phyloP scores from a whole-genome alignment of 2,113 vertebrate genomes.

The Progne subis region DNA sequence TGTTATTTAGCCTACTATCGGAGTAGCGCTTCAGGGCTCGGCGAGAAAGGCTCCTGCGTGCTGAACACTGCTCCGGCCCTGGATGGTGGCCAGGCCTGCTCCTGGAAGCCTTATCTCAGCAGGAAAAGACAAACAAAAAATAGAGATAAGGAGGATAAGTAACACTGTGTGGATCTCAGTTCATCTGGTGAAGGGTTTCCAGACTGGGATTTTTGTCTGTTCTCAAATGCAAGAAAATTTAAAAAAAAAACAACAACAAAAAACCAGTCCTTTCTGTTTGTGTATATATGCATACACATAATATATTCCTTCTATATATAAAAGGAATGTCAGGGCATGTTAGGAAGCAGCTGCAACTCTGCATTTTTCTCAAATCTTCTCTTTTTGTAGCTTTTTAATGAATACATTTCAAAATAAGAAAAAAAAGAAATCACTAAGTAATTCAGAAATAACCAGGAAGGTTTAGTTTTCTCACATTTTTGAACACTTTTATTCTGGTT shows the following conservation, averaged over 20 bases:
- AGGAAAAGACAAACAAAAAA: not conserved
- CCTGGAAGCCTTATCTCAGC: not conserved
- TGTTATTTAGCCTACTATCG: not conserved
- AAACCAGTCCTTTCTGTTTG: not conserved
- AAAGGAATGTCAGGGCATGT: not conserved
- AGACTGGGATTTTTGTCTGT: not conserved
- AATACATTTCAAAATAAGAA: not conserved
- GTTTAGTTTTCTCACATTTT: not conserved
- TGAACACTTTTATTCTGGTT: not conserved
- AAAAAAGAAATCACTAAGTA: not conserved
- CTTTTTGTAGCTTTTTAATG: not conserved
- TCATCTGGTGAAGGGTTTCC: not conserved
- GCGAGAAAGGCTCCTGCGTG: not conserved
- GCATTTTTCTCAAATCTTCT: not conserved
- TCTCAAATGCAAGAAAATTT: not conserved
- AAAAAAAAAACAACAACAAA: not conserved
- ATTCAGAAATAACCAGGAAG: not conserved
- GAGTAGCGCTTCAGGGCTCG: accelerated
- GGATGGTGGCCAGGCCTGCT: not conserved
- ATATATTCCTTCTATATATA: not conserved
- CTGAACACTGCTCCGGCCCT: not conserved
- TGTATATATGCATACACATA: not conserved
- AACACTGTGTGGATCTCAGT: not conserved
- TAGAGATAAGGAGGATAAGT: not conserved
- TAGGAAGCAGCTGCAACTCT: not conserved